Evolutionary conservation across 2,797 vertebrate genomes (phyloP).

Genomic region (Cheirogaleus major): DNA sequence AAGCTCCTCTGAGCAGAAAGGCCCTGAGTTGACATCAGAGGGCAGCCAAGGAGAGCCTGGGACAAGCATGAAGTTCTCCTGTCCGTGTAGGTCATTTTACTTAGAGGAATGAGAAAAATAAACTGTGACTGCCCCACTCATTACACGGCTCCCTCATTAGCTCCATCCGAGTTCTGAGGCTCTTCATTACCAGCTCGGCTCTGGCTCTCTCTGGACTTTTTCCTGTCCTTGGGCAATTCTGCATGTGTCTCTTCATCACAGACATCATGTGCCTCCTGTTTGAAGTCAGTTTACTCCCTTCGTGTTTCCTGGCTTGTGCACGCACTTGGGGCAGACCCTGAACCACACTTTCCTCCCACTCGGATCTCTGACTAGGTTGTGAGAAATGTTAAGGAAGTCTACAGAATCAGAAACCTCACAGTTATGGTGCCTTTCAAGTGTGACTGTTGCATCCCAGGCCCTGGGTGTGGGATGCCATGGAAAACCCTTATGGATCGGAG

Average conservation of each 20-base stretch:
- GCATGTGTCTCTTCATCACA: constrained; percentile 16
- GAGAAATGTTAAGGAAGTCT: neutral
- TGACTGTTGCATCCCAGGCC: neutral
- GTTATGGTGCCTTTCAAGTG: neutral
- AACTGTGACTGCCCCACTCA: neutral
- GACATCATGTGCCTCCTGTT: neutral
- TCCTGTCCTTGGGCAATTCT: constrained; percentile 49
- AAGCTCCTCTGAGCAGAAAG: neutral
- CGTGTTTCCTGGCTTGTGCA: constrained; percentile 41
- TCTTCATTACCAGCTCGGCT: neutral
- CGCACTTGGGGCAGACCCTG: neutral
- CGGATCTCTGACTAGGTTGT: neutral
- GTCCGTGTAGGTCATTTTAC: neutral
- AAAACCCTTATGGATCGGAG: neutral
- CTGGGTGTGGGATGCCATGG: neutral
- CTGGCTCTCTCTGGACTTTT: neutral
- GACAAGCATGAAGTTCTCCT: neutral
- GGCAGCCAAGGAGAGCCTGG: neutral
- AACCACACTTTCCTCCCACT: neutral
- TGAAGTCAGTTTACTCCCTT: neutral
- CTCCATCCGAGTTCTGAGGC: neutral
- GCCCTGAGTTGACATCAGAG: neutral
- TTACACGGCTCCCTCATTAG: neutral
- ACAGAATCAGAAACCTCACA: neutral
- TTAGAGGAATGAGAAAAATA: neutral